Evolutionary conservation across 2,113 vertebrate genomes (phyloP), one percentile per base, ranked within the genome.

Genomic region (Panthera uncia): DNA sequence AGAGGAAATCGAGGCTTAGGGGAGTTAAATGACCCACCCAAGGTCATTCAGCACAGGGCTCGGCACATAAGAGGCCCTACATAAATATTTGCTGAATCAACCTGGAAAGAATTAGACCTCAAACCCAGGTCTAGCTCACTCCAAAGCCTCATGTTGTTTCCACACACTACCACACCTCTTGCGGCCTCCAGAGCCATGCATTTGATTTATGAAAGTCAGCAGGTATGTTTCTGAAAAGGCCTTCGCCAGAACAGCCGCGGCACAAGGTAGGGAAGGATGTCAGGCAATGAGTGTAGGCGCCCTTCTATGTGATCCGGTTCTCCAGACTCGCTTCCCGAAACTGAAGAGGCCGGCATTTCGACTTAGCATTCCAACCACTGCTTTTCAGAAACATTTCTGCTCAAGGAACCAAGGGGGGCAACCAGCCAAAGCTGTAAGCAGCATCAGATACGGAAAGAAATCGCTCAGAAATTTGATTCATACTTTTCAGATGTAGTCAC

Each of bases 371-470:
- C 94, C 95, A 86, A 94, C 89, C 97, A 33, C 88, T 93, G 84
- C 85, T 96, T 78, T 89, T 98, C 97, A 73, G 96, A 98, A 97
- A 68, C 1, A 82, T 98, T 97, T 93, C 97, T 96, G 74, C 97
- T 0, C 5, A 96, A 97, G 96, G 84, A 71, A 33, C 78, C 95
- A 95, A 95, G 87, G 85, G 57, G 0, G 12, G 95, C 98, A 96
- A 89, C 71, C 10, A 61, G 95, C 96, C 97, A 97, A 95, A 98
- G 81, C 92, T 84, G 89, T 86, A 93, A 97, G 80, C 84, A 81
- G 78, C 73, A 71, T 91, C 94, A 87, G 74, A 96, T 89, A 68
- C 38, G 57, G 82, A 89, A 33, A 50, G 57, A 68, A 88, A 31
- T 19, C 18, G 12, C 63, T 76, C 52, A 61, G 85, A 80, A 66